phyloP scores from a whole-genome alignment of 2,888 invertebrate species.

The Anthrax anthrax region DNA sequence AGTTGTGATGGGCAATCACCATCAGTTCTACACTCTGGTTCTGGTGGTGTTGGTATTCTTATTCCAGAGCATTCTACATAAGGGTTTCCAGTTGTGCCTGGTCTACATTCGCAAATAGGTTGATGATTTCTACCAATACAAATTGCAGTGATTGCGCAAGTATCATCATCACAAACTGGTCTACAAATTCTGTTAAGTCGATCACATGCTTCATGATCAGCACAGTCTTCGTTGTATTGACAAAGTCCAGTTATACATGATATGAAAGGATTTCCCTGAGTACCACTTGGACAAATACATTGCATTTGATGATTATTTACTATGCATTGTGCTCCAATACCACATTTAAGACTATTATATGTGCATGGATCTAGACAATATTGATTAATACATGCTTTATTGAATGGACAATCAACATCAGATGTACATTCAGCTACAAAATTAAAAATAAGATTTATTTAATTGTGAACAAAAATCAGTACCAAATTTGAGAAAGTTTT shows the following conservation, averaged over 20 bases:
- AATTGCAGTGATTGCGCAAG: constrained; percentile 63
- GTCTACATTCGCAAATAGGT: constrained; percentile 60
- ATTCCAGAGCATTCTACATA: constrained; percentile 49
- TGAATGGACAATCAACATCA: constrained; percentile 70
- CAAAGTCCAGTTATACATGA: constrained; percentile 73
- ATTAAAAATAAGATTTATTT: too few species aligned
- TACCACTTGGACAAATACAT: constrained; percentile 72
- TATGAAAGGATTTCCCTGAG: constrained; percentile 67
- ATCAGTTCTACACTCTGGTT: constrained; percentile 56
- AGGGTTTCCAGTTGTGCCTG: constrained; percentile 66
- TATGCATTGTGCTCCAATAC: constrained; percentile 62
- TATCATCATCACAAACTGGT: constrained; percentile 66
- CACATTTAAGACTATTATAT: constrained; percentile 50
- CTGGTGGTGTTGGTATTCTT: constrained; percentile 25
- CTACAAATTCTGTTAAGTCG: constrained; percentile 68
- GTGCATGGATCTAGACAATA: constrained; percentile 70
- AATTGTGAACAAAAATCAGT: constrained; percentile 1
- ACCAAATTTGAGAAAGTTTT: too few species aligned
- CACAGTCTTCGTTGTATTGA: constrained; percentile 80
- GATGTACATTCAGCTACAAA: constrained; percentile 62
- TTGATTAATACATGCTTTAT: constrained; percentile 63
- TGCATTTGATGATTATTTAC: constrained; percentile 62
- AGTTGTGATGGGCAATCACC: constrained; percentile 59
- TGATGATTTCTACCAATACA: constrained; percentile 64
- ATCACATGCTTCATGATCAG: constrained; percentile 70